phyloP scores from a whole-genome alignment of 2,888 invertebrate genomes.

The Frankliniella intonsa region DNA sequence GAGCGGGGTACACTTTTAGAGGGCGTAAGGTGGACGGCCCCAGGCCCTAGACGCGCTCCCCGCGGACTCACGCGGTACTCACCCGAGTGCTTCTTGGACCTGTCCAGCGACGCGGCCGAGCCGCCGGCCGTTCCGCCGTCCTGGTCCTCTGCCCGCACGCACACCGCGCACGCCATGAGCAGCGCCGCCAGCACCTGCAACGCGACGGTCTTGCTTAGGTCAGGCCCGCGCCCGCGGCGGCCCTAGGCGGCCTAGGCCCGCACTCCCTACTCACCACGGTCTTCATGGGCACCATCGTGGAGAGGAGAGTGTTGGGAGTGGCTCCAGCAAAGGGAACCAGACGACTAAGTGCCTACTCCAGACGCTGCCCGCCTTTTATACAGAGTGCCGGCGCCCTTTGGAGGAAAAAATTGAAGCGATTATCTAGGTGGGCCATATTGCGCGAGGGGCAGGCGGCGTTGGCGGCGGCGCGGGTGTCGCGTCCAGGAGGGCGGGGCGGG shows the following conservation, averaged over 20 bases:
- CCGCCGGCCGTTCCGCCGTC: neutral
- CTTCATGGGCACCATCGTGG: conserved; percentile 15
- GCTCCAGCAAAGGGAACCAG: neutral
- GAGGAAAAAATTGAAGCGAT: neutral
- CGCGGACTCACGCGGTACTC: neutral
- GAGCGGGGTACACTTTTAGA: neutral
- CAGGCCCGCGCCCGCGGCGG: neutral
- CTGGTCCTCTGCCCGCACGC: neutral
- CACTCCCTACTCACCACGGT: neutral
- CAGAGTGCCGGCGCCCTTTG: neutral
- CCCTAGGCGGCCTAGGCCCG: neutral
- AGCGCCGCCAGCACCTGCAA: neutral
- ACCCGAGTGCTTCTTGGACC: conserved; percentile 14
- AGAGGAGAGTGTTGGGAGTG: neutral
- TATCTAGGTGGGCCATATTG: conserved; percentile 21
- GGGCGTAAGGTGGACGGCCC: neutral
- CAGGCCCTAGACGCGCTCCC: neutral
- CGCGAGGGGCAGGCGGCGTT: neutral
- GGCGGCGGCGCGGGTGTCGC: neutral
- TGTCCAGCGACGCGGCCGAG: neutral
- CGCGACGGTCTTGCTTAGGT: neutral
- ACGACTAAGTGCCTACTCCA: neutral
- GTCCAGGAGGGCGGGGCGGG: neutral
- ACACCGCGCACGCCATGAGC: neutral
- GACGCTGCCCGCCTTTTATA: conserved; percentile 12